Evolutionary conservation across 2,797 vertebrate species (phyloP).

Genomic region (Myotis daubentonii): DNA sequence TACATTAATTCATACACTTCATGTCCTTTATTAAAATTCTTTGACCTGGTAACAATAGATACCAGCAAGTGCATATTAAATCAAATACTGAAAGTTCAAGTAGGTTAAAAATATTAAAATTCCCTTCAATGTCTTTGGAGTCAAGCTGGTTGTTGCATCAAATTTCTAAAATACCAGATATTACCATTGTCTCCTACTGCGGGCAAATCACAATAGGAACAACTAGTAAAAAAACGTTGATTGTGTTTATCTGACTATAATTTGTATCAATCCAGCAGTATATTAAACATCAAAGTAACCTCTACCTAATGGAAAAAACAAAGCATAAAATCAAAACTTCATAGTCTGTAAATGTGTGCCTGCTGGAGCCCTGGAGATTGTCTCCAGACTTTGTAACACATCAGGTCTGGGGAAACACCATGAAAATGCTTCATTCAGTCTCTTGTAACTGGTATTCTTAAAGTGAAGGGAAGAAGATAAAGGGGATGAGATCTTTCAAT

Average conservation of each 20-base stretch:
- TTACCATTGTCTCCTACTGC: conserved; percentile 12
- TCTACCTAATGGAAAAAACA: conserved; percentile 57
- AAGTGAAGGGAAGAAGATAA: conserved; percentile 69
- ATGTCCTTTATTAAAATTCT: conserved; percentile 28
- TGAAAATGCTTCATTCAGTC: conserved; percentile 70
- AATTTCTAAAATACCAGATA: conserved; percentile 54
- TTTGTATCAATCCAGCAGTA: conserved; percentile 61
- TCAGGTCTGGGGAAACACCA: conserved; percentile 57
- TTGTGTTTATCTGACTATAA: conserved; percentile 51
- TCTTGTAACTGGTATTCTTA: conserved; percentile 72
- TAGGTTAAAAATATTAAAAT: not conserved
- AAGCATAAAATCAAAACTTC: conserved; percentile 45
- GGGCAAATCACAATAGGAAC: conserved; percentile 53
- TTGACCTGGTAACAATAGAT: not conserved
- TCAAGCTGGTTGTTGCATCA: not conserved
- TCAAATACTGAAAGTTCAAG: conserved; percentile 34
- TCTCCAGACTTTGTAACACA: conserved; percentile 61
- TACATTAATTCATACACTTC: conserved; percentile 10
- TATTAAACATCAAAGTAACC: conserved; percentile 66
- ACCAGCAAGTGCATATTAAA: conserved; percentile 23
- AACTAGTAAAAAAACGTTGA: conserved; percentile 54
- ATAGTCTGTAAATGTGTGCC: conserved; percentile 49
- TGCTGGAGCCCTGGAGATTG: conserved; percentile 40
- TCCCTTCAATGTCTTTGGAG: not conserved
- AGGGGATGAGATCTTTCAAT: conserved; percentile 64